Evolutionary conservation across 92 coral and sea anemone genomes (phyloP), one percentile per base, ranked within the genome.

Genomic region (Ricordea florida): DNA sequence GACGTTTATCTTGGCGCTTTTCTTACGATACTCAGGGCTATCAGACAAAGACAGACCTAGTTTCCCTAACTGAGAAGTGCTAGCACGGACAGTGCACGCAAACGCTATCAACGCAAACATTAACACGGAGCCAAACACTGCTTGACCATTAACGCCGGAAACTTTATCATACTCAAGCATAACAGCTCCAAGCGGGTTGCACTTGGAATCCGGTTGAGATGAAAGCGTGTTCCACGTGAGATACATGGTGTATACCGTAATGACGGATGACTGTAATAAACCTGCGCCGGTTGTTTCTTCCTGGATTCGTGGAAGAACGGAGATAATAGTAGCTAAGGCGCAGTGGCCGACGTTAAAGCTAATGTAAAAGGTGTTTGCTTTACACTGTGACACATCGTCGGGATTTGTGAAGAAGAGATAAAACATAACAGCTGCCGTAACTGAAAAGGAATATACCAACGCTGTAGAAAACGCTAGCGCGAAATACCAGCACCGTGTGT

Each of bases 61-160:
- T 61, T 96, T 87, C 10, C 90, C 97, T 4, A 96, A 90, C 84
- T 96, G 97, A 7, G 99, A 96, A 8, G 99, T 96, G 66, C 88
- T 92, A 2, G 99, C 79, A 23, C 99, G 96, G 43, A 96, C 99
- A 35, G 92, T 96, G 52, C 96, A 96, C 38, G 99, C 99, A 51
- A 96, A 96, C 3, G 90, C 69, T 37, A 96, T 61, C 21, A 96
- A 71, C 11, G 97, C 89, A 58, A 96, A 96, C 70, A 92, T 92
- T 29, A 96, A 83, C n/a, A 96, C 90, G 27, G 96, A 65, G 24
- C 97, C 99, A 63, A 96, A 96, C 18, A 96, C 74, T 9, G 97
- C 99, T 76, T 96, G 96, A 8, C 99, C 99, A 64, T 96, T 92
- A 23, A 96, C 93, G 6, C 99, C 99, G 5, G 99, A 89, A 26